Base-by-base conservation (phyloP, 2,113 vertebrate species). In the Aptenodytes forsteri region DNA sequence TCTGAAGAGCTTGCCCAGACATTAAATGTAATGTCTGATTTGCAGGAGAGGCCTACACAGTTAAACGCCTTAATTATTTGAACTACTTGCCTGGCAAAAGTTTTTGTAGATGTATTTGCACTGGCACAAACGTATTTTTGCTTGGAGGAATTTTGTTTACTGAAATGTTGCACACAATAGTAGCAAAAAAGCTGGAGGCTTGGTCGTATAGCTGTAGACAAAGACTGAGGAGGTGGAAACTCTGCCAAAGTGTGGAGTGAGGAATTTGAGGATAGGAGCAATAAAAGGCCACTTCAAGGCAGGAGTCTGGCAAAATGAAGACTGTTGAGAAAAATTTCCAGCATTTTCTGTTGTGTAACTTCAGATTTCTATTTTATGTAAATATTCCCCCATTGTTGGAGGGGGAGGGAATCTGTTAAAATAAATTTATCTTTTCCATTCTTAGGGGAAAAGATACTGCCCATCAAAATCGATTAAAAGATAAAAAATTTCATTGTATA, bases 261-360 rank as follows among this genome's bases (percentile, higher is more conserved):
- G 89, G 92, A 94, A 89, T 94, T 84, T 93, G 96, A 92, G 90
- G 80, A 84, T 56, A 78, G 83, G 34, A 93, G 91, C 69, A 97
- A 69, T 84, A 79, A 67, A 87, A 89, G 89, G 61, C 72, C 69
- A 71, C 95, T 96, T 95, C 64, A 97, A 89, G 83, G 67, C 72
- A 62, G 42, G 26, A 89, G 29, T 84, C 64, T 92, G 83, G 65
- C 80, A 82, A 70, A 91, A 90, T 42, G 11, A 75, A 67, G 69
- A 36, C 69, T 78, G 36, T 49, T 91, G 55, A 70, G 66, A 89
- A 92, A 70, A 90, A 79, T 26, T 61, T 77, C 56, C 87, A 89
- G 46, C 16, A 1, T 70, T 49, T 93, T 87, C 61, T 84, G 78
- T 89, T 78, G 69, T 65, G 40, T 80, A 95, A 89, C 69, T 85